Base-by-base conservation (phyloP, 2,888 invertebrate genomes). In the Amphipoea lucens region DNA sequence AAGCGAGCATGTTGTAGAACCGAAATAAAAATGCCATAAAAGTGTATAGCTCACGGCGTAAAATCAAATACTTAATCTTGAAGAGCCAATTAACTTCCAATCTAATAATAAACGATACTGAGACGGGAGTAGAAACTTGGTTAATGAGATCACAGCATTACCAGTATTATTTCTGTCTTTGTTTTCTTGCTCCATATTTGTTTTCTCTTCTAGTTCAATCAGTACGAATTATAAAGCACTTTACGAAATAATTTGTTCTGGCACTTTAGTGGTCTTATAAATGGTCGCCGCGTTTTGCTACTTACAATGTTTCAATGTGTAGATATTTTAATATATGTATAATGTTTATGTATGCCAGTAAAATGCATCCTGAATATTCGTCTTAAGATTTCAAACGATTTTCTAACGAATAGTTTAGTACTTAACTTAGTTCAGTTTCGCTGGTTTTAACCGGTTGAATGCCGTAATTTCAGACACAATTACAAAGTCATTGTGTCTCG, bases 211-310 rank as follows among this genome's bases (percentile, higher is more conserved):
- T 84, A 79, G 65, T 79, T 62, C 85, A 81, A 84, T 84, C 70
- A 84, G 85, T 62, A 54, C 70, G 80, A 81, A 79, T 84, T 85
- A 81, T 79, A 71, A 70, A 81, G 51, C 80, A 79, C 80, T 79
- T 84, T 84, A 84, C 51, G 66, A 84, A 81, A 84, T 85, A 84
- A 81, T 81, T 81, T 84, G 70, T 70, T 57, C 48, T 60, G 69
- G 57, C 69, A 69, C 42, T 76, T 63, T n/a, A 29, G 69, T 78
- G 57, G 36, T 79, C 57, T 84, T 84, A 60, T 60, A 70, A 65
- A 79, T 9, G 60, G 23, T 42, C 36, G 57, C 23, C 69, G 36
- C n/a, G 29, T 40, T 36, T 60, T 60, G 68, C 14, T 69, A 36
- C 63, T 48, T n/a, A 42, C 42, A 51, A 54, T 60, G 51, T 77